Evolutionary conservation across 1,140 invertebrate genomes (phyloP), one percentile per base, ranked within the genome.

Genomic region (Cylas formicarius): DNA sequence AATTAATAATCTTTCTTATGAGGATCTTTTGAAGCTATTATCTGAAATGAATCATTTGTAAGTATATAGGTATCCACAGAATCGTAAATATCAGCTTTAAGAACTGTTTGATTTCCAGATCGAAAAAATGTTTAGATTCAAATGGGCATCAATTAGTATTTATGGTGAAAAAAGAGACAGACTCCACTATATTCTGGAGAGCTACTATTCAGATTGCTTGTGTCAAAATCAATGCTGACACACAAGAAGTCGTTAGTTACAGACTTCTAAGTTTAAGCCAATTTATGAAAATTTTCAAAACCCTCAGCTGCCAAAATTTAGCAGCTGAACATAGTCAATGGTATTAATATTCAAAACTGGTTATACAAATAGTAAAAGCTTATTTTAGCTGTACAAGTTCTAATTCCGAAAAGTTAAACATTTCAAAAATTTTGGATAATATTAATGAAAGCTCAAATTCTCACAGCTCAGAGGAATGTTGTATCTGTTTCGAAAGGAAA

Each of bases 401-500:
- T 32, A 32, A 19, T 24, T 38, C 27, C 10, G 11, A 28, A 19
- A n/a, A 44, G 8, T 29, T 51, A 39, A 44, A 6, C 54, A 62
- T 55, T 14, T 50, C 52, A 26, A 44, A 23, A 22, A 21, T 55
- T 31, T 33, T 47, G 21, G 44, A 50, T n/a, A 41, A 31, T 9
- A 21, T 54, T 8, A 23, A 34, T 34, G 17, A 35, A 9, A 14
- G 29, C 27, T 26, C 29, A 16, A 31, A 33, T 36, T 13, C 37
- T 18, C 48, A 53, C 18, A 55, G 57, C 37, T 38, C 62, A 33
- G 67, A 67, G 27, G 80, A 82, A 60, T 84, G 81, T 62, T 78
- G 76, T 56, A 82, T 84, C 52, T 84, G 81, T 65, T 73, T 84
- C 60, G 81, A 84, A 57, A 61, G 75, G 21, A 73, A 72, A 53